Evolutionary conservation across 2,113 vertebrate species (phyloP).

Genomic region (Amphiprion percula): DNA sequence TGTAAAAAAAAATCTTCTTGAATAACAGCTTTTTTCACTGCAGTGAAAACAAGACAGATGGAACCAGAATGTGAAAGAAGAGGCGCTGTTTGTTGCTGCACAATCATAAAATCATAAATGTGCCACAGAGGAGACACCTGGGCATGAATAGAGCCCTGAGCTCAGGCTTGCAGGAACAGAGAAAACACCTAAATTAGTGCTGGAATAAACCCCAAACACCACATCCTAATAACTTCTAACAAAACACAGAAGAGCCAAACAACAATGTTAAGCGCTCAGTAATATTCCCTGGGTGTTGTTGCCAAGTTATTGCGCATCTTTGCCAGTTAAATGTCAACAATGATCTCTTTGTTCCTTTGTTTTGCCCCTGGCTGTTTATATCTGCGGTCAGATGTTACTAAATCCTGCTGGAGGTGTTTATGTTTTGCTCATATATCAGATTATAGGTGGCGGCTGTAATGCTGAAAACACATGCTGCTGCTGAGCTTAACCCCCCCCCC

Average conservation of each 20-base stretch:
- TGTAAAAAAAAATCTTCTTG: neutral
- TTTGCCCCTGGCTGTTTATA: constrained; percentile 33
- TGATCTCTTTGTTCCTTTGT: constrained; percentile 46
- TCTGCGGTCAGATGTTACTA: constrained; percentile 1
- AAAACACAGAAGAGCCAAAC: constrained; percentile 24
- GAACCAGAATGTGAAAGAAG: no score
- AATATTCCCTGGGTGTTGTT: constrained; percentile 2
- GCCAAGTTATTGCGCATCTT: neutral
- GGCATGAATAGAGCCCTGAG: neutral
- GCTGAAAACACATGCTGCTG: constrained; percentile 62
- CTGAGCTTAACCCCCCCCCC: constrained; percentile 17
- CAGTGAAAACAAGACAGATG: no score
- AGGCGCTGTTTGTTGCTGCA: no score
- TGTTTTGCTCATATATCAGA: constrained; percentile 59
- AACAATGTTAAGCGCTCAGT: constrained; percentile 11
- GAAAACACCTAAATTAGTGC: constrained; percentile 9
- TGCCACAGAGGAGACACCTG: neutral
- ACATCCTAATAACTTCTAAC: constrained; percentile 10
- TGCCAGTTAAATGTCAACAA: constrained; percentile 31
- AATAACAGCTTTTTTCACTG: neutral
- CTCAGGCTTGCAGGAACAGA: neutral
- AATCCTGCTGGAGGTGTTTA: constrained; percentile 51
- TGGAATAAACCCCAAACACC: neutral
- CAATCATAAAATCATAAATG: neutral
- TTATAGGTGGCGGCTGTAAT: constrained; percentile 49